Base-by-base conservation (phyloP, 2,888 invertebrate genomes). In the Apamea sordens region DNA sequence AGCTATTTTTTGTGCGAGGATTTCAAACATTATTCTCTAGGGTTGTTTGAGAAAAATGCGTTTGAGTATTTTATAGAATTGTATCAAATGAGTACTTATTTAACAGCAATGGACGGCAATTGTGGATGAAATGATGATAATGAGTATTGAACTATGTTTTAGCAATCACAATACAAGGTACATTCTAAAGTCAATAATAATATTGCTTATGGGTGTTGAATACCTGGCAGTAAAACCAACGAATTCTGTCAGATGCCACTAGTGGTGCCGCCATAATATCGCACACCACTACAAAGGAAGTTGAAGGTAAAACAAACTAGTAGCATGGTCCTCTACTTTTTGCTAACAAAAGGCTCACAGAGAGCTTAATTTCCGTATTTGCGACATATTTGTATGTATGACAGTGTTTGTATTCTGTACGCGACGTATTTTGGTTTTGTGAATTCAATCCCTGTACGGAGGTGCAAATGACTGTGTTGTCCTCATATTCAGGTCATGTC, bases 351-450 rank as follows among this genome's bases (percentile, higher is more conserved):
- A 84, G 84, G 77, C 74, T 76, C 79, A 80, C 76, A 86, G 72
- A 81, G 73, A 63, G 82, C 80, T 88, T 89, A 86, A 90, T 90
- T 89, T 85, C 81, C 82, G 79, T 86, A 90, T 90, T 83, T 80
- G 74, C 82, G 70, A 87, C 88, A 90, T 87, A 88, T 88, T 85
- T 87, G 84, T 82, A 81, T 81, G 86, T 86, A 89, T 85, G 88
- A 80, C 77, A 71, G 79, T 71, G 79, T 87, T 87, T 77, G 77
- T 84, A 88, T 88, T 86, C 85, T 77, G 75, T 73, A 50, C 67
- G 50, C 74, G 73, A 82, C 77, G 81, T 81, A 82, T 87, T 89
- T 84, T 72, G 77, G 82, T 81, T 89, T 87, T 81, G 81, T 80
- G 82, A 86, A 86, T 88, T 88, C 83, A 88, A 88, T 83, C 81